Evolutionary conservation across 1,140 invertebrate genomes (phyloP), one percentile per base, ranked within the genome.

Genomic region (Zophobas atratus): DNA sequence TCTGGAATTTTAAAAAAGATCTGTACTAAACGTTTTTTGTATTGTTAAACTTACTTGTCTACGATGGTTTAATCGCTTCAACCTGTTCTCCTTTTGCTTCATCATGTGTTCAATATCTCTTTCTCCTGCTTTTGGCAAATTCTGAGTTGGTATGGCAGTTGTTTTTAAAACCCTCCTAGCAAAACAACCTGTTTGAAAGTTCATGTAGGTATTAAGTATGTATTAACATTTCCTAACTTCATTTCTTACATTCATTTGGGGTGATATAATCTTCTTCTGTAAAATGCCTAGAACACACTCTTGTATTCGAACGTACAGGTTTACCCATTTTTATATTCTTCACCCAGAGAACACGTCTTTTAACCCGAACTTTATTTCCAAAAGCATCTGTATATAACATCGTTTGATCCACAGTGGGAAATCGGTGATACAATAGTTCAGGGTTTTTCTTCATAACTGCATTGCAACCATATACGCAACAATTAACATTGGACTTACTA

Each of bases 301-400:
- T 20, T 53, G 60, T 75, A 35, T 75, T 75, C 60, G 2, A 41
- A 2, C 46, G 57, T 41, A 75, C 43, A 1, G 43, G 51, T 41
- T 75, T 75, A 32, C 38, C 51, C 38, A 75, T 75, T 75, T 57
- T 75, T 41, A 75, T 20, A 38, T 51, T 73, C 8, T 32, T 39
- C 53, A 53, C 36, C 70, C 70, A 73, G 3, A 51, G n/a, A 20
- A 53, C 53, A 35, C 48, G 53, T 57, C 34, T 34, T 57, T 2
- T 57, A 1, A 35, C 33, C 34, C 5, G 32, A 34, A 57, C 34
- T 2, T 1, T 57, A 35, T 20, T 34, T 35, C 55, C 55, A 33
- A 57, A 57, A 3, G 33, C 55, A 57, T 57, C 34, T 34, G 35
- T 8, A 5, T 57, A 20, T 4, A 34, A 1, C 33, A 57, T 57